phyloP scores from a whole-genome alignment of 2,113 vertebrate genomes.

The Podilymbus podiceps region DNA sequence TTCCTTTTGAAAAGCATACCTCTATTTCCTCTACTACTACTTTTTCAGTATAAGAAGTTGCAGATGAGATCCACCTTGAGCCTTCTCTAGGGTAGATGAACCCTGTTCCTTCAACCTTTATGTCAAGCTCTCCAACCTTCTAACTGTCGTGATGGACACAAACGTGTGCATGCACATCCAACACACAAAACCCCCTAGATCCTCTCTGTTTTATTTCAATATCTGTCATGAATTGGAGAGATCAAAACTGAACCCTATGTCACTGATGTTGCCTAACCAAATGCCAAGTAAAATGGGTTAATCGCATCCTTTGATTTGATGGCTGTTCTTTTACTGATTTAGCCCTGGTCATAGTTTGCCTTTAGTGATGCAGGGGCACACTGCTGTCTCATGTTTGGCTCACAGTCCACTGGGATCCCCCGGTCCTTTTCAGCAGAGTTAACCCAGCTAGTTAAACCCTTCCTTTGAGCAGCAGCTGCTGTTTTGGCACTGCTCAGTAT shows the following conservation, averaged over 20 bases:
- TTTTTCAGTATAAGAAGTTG: neutral
- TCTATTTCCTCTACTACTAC: neutral
- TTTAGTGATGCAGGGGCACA: neutral
- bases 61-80: neutral
- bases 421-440: neutral
- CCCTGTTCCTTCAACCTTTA: neutral
- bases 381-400: neutral
- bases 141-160: neutral
- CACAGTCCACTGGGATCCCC: neutral
- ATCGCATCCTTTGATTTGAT: neutral
- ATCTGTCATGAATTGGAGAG: neutral
- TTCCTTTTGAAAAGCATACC: neutral
- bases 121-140: neutral
- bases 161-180: accelerated
- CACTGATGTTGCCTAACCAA: neutral
- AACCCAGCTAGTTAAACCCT: neutral
- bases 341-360: neutral
- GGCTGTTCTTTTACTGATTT: neutral
- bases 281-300: neutral
- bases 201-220: neutral
- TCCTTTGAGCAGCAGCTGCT: neutral
- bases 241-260: neutral
- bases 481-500: neutral
- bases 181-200: neutral
- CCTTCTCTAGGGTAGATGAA: neutral